Evolutionary conservation across 2,888 invertebrate species (phyloP).

Genomic region (Hydraecia micacea): DNA sequence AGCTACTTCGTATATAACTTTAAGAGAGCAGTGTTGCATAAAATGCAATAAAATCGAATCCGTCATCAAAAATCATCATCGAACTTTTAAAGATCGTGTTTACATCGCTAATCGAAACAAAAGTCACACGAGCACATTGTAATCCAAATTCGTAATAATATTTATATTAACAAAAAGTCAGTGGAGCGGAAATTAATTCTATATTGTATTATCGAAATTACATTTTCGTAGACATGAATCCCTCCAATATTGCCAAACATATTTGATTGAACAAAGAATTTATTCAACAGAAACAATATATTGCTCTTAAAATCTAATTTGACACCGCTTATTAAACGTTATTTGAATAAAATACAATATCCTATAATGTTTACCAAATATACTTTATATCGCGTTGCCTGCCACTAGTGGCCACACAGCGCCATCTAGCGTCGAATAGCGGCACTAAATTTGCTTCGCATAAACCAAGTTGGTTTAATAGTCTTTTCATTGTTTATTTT

Average conservation of each 20-base stretch:
- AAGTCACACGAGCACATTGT: not conserved
- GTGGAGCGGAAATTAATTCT: conserved; percentile 33
- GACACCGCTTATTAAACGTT: conserved; percentile 27
- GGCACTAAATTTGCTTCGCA: conserved; percentile 38
- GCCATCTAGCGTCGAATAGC: conserved; percentile 65
- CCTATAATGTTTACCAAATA: not conserved
- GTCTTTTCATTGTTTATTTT: conserved; percentile 56
- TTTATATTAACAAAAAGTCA: conserved; percentile 13
- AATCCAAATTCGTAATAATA: conserved; percentile 25
- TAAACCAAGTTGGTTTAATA: conserved; percentile 19
- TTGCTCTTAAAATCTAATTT: conserved; percentile 54
- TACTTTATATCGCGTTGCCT: not conserved
- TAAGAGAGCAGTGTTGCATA: not conserved
- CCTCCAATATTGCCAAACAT: conserved; percentile 13
- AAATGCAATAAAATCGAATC: not conserved
- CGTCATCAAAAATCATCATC: not conserved
- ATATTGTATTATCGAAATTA: conserved; percentile 50
- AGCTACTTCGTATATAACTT: conserved; percentile 8
- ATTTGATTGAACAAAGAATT: conserved; percentile 27
- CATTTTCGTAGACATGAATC: conserved; percentile 39
- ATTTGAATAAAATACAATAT: conserved; percentile 37
- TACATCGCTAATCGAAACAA: conserved; percentile 18
- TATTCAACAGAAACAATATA: conserved; percentile 33
- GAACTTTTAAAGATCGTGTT: not conserved
- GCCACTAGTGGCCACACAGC: conserved; percentile 38